Conservation (phyloP, 1,140 invertebrate genomes). For the Anagrus nilaparvatae region DNA sequence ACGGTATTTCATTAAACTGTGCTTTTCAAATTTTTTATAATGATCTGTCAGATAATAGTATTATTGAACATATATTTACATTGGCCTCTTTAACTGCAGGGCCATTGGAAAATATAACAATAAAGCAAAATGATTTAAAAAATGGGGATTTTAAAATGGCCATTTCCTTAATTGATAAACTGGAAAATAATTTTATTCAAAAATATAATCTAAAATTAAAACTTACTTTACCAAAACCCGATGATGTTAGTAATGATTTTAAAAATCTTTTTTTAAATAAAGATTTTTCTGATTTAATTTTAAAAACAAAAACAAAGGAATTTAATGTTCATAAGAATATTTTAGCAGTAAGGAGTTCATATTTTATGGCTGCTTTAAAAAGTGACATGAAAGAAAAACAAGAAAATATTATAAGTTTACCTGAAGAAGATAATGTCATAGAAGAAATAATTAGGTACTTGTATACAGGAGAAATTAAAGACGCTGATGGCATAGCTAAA, state of each 20-base stretch:
- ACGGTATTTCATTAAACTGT: too few relatives aligned
- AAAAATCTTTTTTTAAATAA: neutral
- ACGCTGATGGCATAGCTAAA: neutral
- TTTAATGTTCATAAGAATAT: slow-evolving; percentile 5
- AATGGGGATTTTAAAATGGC: too few relatives aligned
- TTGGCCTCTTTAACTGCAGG: too few relatives aligned
- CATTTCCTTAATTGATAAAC: too few relatives aligned
- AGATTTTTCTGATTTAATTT: neutral
- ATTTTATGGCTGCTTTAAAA: slow-evolving; percentile 1
- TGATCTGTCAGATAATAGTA: too few relatives aligned
- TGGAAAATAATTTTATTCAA: too few relatives aligned
- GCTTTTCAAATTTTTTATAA: too few relatives aligned
- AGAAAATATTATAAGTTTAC: neutral
- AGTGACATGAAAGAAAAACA: neutral
- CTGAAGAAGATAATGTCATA: neutral
- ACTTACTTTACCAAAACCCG: too few relatives aligned
- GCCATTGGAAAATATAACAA: too few relatives aligned
- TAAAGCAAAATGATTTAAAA: too few relatives aligned
- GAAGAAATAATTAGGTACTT: neutral
- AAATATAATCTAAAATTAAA: too few relatives aligned
- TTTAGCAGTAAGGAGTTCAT: neutral
- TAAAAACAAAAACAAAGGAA: neutral
- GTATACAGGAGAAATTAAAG: slow-evolving; percentile 1
- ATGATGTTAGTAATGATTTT: slow-evolving; percentile 1
- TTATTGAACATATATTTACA: too few relatives aligned